Percentiles rank a stretch among this genome's conserved stretches.
Evolutionary conservation across 2,888 invertebrate genomes (phyloP).

Genomic region (Drosophila dives): DNA sequence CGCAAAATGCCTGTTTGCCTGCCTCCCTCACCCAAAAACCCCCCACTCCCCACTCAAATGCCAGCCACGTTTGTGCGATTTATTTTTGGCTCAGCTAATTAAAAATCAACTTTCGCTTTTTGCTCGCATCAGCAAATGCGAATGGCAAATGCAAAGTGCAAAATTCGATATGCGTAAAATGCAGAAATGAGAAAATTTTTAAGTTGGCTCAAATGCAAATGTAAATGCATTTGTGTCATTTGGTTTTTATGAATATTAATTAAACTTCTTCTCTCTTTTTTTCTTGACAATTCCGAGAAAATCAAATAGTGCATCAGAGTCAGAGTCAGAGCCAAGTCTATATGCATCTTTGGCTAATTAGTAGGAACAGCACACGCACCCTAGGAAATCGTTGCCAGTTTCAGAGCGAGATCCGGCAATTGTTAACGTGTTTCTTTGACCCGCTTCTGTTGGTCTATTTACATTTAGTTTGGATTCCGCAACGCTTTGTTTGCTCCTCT

Average conservation of each 20-base stretch:
- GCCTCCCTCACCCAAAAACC: background rate
- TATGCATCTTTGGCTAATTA: slow-evolving; percentile 46
- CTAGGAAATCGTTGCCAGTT: slow-evolving; percentile 1
- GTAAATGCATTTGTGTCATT: slow-evolving; percentile 58
- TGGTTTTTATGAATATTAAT: slow-evolving; percentile 66
- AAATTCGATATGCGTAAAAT: slow-evolving; percentile 7
- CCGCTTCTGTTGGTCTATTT: slow-evolving; percentile 36
- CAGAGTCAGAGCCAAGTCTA: background rate
- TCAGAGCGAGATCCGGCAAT: slow-evolving; percentile 34
- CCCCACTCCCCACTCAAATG: slow-evolving; percentile 27
- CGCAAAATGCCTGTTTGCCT: slow-evolving; percentile 30
- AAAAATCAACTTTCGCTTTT: slow-evolving; percentile 60
- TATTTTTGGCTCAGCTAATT: slow-evolving; percentile 72
- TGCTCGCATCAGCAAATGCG: slow-evolving; percentile 41
- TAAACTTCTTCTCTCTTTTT: slow-evolving; percentile 28
- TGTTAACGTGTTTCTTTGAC: slow-evolving; percentile 27
- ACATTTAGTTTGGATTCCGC: slow-evolving; percentile 58
- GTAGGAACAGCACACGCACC: slow-evolving; percentile 5
- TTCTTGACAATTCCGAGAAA: slow-evolving; percentile 11
- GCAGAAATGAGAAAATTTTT: background rate
- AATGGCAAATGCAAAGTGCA: slow-evolving; percentile 26
- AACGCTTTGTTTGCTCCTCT: slow-evolving; percentile 53
- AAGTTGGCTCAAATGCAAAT: slow-evolving; percentile 5
- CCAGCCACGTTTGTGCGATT: slow-evolving; percentile 39
- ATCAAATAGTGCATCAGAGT: background rate